Evolutionary conservation across 2,888 invertebrate species (phyloP).

Genomic region (Mactromeris polynyma): DNA sequence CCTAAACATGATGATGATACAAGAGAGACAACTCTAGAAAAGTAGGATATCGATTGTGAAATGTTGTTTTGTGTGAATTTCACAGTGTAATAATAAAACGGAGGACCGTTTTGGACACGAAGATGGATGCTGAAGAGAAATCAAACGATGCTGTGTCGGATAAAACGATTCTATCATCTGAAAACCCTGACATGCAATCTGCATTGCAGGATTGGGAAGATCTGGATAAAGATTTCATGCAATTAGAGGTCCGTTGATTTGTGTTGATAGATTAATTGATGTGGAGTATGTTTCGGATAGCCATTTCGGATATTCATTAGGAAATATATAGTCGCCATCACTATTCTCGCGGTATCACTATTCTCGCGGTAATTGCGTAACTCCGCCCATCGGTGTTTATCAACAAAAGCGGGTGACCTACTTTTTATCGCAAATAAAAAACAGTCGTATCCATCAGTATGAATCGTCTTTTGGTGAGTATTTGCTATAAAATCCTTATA

Average conservation of each 20-base stretch:
- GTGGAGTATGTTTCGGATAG: neutral
- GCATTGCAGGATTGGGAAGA: constrained; percentile 84
- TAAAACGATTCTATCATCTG: constrained; percentile 21
- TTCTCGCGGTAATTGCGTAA: too few species aligned
- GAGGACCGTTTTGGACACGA: constrained; percentile 31
- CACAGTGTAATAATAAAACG: neutral
- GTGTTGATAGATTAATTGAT: neutral
- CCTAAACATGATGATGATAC: too few species aligned
- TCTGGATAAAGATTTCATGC: constrained; percentile 82
- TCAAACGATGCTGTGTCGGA: constrained; percentile 2
- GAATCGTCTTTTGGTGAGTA: too few species aligned
- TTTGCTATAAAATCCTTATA: too few species aligned
- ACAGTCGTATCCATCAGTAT: too few species aligned
- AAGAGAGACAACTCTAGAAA: too few species aligned
- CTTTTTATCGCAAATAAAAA: too few species aligned
- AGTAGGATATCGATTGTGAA: too few species aligned
- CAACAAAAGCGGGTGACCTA: too few species aligned
- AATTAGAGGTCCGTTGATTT: constrained; percentile 78
- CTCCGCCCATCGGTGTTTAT: too few species aligned
- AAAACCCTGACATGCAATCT: constrained; percentile 52
- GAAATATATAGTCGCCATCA: too few species aligned
- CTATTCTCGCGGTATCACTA: too few species aligned
- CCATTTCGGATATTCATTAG: constrained; percentile 13
- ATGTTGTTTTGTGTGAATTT: neutral
- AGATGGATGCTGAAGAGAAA: neutral